Evolutionary conservation across 2,888 invertebrate genomes (phyloP).

Genomic region (Dyspetes luteomarginatus): DNA sequence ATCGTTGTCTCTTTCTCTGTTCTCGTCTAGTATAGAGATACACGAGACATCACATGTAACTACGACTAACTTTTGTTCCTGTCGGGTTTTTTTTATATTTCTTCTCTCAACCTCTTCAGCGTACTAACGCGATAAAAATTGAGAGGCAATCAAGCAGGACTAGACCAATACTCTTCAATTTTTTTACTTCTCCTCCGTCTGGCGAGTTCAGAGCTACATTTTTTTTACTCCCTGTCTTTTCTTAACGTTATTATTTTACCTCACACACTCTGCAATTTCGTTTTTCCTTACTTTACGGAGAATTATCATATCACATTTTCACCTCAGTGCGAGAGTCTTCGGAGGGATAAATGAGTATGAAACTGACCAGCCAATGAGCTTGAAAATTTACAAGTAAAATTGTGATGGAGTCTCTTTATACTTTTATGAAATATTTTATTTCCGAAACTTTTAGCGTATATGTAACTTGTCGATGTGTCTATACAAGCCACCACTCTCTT

Average conservation of each 20-base stretch:
- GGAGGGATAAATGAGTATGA: background rate
- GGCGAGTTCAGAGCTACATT: background rate
- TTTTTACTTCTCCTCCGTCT: background rate
- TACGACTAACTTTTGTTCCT: slow-evolving; percentile 20
- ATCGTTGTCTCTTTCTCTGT: slow-evolving; percentile 14
- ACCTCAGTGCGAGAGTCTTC: background rate
- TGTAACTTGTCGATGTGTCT: no score
- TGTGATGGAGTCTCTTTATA: no score
- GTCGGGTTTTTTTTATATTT: background rate
- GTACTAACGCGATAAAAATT: slow-evolving; percentile 46
- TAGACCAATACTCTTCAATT: background rate
- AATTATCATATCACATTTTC: background rate
- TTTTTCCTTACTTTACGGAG: background rate
- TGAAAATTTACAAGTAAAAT: background rate
- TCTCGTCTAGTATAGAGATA: slow-evolving; percentile 7
- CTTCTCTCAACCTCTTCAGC: background rate
- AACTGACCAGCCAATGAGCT: slow-evolving; percentile 15
- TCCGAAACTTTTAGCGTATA: no score
- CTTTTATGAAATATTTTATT: no score
- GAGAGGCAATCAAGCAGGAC: slow-evolving; percentile 40
- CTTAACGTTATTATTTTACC: slow-evolving; percentile 14
- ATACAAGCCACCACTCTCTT: no score
- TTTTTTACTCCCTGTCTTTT: background rate
- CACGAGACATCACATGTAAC: slow-evolving; percentile 17
- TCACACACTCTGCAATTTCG: background rate